A percentile compares a stretch with the other conserved stretches of the same genome.
Conservation (phyloP, 2,797 vertebrate genomes). For the Vireo griseus region DNA sequence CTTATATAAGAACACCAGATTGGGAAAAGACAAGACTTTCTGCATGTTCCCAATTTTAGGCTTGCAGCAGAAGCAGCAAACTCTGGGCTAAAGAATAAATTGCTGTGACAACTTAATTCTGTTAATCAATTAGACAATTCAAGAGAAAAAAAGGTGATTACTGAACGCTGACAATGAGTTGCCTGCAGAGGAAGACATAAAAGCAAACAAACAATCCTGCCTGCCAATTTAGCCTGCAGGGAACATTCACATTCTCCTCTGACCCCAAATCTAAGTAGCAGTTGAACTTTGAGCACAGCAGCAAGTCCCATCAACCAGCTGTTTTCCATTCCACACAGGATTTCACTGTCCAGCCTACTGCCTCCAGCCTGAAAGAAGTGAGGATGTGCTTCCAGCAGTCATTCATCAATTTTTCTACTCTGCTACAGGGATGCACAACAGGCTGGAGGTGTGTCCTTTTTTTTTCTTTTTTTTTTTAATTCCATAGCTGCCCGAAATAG, state of each 20-base stretch:
- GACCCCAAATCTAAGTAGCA: conserved; percentile 42
- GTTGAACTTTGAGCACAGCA: conserved; percentile 21
- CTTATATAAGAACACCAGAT: neutral
- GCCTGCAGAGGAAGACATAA: conserved; percentile 4
- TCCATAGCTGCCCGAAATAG: neutral
- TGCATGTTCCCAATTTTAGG: neutral
- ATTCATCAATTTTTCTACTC: neutral
- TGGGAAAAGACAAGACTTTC: neutral
- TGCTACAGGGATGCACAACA: neutral
- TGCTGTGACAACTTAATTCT: conserved; percentile 37
- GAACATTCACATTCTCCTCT: neutral
- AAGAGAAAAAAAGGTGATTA: conserved; percentile 27
- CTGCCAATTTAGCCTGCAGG: conserved; percentile 36
- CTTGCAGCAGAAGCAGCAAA: neutral
- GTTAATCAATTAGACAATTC: conserved; percentile 43
- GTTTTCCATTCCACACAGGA: neutral
- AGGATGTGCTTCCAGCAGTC: neutral
- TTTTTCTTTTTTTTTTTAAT: neutral
- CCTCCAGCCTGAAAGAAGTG: neutral
- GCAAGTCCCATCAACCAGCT: conserved; percentile 5
- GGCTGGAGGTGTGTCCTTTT: neutral
- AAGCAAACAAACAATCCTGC: conserved; percentile 20
- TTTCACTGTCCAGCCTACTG: neutral
- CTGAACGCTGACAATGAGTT: conserved; percentile 20
- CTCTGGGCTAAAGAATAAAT: neutral